Evolutionary conservation across 2,888 invertebrate genomes (phyloP).

Genomic region (Helicoverpa assulta): DNA sequence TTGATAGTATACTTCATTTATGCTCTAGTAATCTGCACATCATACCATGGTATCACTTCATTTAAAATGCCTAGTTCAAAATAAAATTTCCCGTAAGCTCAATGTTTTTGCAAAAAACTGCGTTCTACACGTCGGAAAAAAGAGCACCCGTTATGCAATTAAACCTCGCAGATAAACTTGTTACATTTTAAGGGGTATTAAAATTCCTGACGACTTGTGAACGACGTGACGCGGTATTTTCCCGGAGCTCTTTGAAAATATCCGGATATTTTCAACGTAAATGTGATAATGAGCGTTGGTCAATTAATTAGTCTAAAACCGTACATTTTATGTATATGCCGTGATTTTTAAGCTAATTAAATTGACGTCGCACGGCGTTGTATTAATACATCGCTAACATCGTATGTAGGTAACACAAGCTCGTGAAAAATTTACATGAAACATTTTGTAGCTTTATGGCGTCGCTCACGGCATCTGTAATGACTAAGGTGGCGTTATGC

Average conservation of each 20-base stretch:
- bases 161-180: conserved; percentile 71
- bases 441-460: conserved; percentile 83
- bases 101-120: conserved; percentile 46
- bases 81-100: conserved; percentile 17
- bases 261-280: conserved; percentile 60
- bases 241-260: conserved; percentile 51
- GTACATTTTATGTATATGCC: conserved; percentile 31
- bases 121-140: conserved; percentile 47
- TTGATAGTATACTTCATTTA: conserved; percentile 21
- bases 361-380: conserved; percentile 18
- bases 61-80: conserved; percentile 23
- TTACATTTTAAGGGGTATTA: conserved; percentile 68
- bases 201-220: conserved; percentile 68
- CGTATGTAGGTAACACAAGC: conserved; percentile 38
- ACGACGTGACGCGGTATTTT: conserved; percentile 66
- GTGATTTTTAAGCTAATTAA: conserved; percentile 57
- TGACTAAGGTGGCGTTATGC: conserved; percentile 83
- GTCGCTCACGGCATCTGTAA: conserved; percentile 85
- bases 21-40: conserved; percentile 18
- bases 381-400: conserved; percentile 31
- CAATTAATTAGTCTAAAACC: conserved; percentile 61
- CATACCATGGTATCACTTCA: conserved; percentile 12
- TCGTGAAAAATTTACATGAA: conserved; percentile 84
- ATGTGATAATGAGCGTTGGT: conserved; percentile 67
- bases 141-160: conserved; percentile 70